Evolutionary conservation across 1,140 invertebrate genomes (phyloP).

Genomic region (Caenorhabditis remanei): DNA sequence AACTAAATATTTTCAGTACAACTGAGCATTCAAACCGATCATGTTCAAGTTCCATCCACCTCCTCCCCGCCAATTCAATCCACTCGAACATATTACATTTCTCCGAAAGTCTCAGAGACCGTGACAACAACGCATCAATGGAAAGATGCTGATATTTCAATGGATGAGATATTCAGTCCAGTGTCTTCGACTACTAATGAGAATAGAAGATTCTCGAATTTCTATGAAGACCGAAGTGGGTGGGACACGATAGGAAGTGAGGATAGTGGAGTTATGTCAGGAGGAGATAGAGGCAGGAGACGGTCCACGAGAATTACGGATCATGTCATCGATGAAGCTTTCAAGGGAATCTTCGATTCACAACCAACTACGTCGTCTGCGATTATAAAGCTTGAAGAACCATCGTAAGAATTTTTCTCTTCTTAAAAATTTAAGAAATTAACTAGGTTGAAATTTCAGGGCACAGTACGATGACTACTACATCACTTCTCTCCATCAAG

Average conservation of each 20-base stretch:
- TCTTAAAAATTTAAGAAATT: too few relatives aligned
- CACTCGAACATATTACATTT: conserved; percentile 5
- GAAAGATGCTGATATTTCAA: conserved; percentile 46
- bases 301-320: conserved; percentile 12
- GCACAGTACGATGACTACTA: conserved; percentile 28
- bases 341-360: conserved; percentile 29
- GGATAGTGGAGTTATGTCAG: conserved; percentile 47
- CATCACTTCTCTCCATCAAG: conserved; percentile 29
- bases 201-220: conserved; percentile 21
- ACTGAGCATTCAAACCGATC: conserved; percentile 7
- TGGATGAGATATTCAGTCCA: conserved; percentile 48
- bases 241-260: conserved; percentile 49
- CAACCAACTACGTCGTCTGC: background rate
- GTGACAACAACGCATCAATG: conserved; percentile 42
- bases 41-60: background rate
- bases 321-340: conserved; percentile 39
- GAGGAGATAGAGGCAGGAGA: conserved; percentile 33
- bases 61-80: background rate
- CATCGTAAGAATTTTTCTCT: background rate
- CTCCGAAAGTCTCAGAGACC: conserved; percentile 26
- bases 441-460: background rate
- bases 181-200: background rate
- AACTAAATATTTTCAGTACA: background rate
- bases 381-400: background rate
- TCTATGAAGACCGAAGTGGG: conserved; percentile 38